Evolutionary conservation across 2,888 invertebrate genomes (phyloP), one percentile per base, ranked within the genome.

Genomic region (Argyresthia goedartella): DNA sequence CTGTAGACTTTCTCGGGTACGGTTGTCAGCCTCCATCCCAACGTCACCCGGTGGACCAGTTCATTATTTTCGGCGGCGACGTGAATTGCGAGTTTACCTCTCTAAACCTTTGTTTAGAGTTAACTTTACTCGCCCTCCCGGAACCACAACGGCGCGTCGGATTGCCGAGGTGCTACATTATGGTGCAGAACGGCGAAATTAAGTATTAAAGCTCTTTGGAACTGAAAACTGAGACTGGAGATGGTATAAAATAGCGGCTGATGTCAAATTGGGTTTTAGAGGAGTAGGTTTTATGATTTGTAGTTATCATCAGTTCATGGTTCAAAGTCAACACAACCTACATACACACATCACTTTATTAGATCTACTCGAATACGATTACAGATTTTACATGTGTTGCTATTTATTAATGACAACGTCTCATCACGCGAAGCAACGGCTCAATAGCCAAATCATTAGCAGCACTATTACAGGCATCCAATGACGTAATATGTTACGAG

Each of bases 21-120:
- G 39, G 39, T 39, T n/a, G 35, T 25, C 49, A 11, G 42, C 33
- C n/a, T n/a, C 8, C 15, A 13, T 36, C 15, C 34, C 9, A 50
- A 50, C 52, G 53, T 50, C 42, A 58, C 60, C 59, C 61, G 14
- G 49, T 54, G 52, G 60, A 58, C 59, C 62, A 60, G 61, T 65
- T 61, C 56, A 58, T 64, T 65, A 63, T 67, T 69, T 66, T 67
- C 53, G 64, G 64, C 54, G 57, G 56, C 58, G 57, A 55, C 59
- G 51, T 58, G 55, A 62, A 60, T 49, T 47, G 52, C 51, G 39
- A 33, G 50, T 46, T 53, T 53, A 56, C 56, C 61, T 57, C 59
- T 25, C 13, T 53, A 42, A 53, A 57, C 64, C 64, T 63, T 67
- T 68, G 63, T 68, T 66, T 61, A 64, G 63, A 56, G 56, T 61